A percentile compares a stretch with the other conserved stretches of the same genome.
Evolutionary conservation across 2,888 invertebrate species (phyloP).

Genomic region (Mimachlamys varia): DNA sequence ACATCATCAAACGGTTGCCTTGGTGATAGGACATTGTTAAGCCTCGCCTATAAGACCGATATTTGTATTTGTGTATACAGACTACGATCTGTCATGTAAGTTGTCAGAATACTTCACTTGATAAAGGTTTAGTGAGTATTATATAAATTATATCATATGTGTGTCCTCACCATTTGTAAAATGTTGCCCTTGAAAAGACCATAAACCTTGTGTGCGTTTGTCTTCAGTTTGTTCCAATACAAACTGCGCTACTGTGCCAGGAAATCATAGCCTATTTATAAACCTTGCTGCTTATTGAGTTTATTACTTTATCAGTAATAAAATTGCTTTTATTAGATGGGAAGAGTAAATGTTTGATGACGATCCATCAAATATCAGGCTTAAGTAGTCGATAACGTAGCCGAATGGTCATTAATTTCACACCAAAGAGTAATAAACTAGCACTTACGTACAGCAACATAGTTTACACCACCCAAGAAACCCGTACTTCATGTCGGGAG

Average conservation of each 20-base stretch:
- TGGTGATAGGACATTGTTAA: no score
- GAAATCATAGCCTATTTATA: background rate
- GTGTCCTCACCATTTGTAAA: background rate
- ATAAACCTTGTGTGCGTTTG: background rate
- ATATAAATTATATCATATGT: background rate
- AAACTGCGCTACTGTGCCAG: background rate
- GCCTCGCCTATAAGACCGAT: no score
- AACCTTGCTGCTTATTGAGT: background rate
- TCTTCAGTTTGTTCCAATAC: background rate
- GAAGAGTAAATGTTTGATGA: background rate
- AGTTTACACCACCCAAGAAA: background rate
- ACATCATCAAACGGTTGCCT: no score
- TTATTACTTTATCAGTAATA: background rate
- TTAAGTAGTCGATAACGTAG: slow-evolving; percentile 8
- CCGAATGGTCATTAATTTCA: background rate
- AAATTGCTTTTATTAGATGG: background rate
- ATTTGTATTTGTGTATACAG: no score
- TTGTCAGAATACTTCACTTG: no score
- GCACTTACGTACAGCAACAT: background rate
- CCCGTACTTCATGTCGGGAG: background rate
- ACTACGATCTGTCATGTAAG: no score
- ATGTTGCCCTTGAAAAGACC: background rate
- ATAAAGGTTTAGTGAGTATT: no score
- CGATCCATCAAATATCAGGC: background rate
- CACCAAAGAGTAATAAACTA: background rate